Evolutionary conservation across 1,140 invertebrate species (phyloP), one percentile per base, ranked within the genome.

Genomic region (Bombus pascuorum): DNA sequence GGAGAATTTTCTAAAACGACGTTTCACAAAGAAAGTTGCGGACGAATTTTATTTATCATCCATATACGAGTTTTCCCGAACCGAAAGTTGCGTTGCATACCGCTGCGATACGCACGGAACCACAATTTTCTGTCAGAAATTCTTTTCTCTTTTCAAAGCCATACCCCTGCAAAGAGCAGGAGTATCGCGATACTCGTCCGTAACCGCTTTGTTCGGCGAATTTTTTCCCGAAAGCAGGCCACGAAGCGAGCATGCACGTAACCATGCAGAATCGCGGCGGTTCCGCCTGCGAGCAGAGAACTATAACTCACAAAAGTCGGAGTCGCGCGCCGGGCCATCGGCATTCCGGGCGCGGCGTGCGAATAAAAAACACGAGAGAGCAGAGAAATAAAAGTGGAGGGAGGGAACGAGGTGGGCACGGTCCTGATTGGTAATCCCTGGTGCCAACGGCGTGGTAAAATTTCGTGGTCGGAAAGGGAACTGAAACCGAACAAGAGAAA

Each of bases 391-490:
- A 62, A 72, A 70, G 9, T 42, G 57, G 75, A 13, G 34, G 53
- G 68, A 73, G 22, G 47, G 68, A 71, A 3, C 37, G n/a, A 76
- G 75, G 57, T n/a, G 76, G 65, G 65, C 59, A 78, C 76, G 57
- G 65, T 42, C 65, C 81, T 88, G 89, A 90, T 90, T 90, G 89
- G 75, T 88, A 88, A 88, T 88, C 87, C 87, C 44, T 65, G 85
- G 74, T 78, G 65, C 66, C 83, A 75, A 72, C 53, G 72, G 34
- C 74, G 57, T 39, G 59, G 53, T 75, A 80, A 89, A 88, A 62
- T n/a, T 62, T 86, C 83, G 78, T 39, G 1, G 37, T 53, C 5
- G 59, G 28, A 81, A 62, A 59, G 53, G 39, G 71, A 73, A 83
- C 72, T 15, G 75, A 71, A 42, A 53, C 39, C 53, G 47, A 42